Evolutionary conservation across 2,888 invertebrate species (phyloP).

Genomic region (Idaea dimidiata): DNA sequence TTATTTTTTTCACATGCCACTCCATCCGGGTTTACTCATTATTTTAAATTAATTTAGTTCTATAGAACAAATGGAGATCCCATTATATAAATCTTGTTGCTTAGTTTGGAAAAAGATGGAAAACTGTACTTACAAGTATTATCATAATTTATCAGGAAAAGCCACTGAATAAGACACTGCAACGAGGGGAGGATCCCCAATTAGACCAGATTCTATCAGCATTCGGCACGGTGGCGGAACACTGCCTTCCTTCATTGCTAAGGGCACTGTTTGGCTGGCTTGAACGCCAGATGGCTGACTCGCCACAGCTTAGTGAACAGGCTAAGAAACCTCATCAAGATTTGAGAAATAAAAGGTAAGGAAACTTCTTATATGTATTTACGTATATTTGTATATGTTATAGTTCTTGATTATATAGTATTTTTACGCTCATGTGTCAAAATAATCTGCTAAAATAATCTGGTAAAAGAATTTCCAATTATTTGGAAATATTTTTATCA

Average conservation of each 20-base stretch:
- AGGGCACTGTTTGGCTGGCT: slow-evolving; percentile 97
- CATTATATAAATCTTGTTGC: too few species aligned
- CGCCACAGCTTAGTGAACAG: slow-evolving; percentile 73
- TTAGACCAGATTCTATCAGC: slow-evolving; percentile 96
- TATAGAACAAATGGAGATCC: too few species aligned
- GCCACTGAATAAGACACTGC: slow-evolving; percentile 95
- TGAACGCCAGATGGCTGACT: slow-evolving; percentile 90
- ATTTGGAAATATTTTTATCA: too few species aligned
- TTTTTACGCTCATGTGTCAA: too few species aligned
- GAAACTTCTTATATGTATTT: not conserved
- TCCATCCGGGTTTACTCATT: too few species aligned
- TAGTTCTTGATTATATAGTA: too few species aligned
- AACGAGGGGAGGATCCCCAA: slow-evolving; percentile 96
- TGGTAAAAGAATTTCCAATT: too few species aligned
- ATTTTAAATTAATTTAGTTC: too few species aligned
- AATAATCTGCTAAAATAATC: too few species aligned
- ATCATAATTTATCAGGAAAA: slow-evolving; percentile 84
- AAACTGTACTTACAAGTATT: slow-evolving; percentile 14
- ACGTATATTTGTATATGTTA: too few species aligned
- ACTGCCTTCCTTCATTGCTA: slow-evolving; percentile 96
- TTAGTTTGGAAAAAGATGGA: too few species aligned
- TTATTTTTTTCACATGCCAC: too few species aligned
- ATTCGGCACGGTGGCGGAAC: slow-evolving; percentile 97
- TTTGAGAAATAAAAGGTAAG: slow-evolving; percentile 70
- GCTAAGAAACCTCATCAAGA: slow-evolving; percentile 81